Evolutionary conservation across 2,113 vertebrate species (phyloP), one percentile per base, ranked within the genome.

Genomic region (Eira barbara): DNA sequence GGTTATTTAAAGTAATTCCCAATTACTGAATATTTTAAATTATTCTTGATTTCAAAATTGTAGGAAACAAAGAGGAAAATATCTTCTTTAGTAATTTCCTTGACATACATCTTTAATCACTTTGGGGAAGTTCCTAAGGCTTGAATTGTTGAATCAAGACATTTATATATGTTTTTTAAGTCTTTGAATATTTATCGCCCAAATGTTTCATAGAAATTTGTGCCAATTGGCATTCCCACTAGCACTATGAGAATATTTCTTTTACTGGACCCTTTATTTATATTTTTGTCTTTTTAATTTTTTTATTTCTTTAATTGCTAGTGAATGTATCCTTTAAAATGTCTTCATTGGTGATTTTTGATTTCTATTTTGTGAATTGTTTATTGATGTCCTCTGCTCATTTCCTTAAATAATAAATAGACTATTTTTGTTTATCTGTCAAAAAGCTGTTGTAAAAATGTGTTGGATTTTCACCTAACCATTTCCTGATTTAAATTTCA

Each of bases 41-140:
- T 94, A 67, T 92, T 88, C 29, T 83, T 78, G 18, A 97, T 91
- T 96, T 96, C 21, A 92, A 52, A 95, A 52, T 93, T 93, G 87
- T 13, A 42, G 23, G 93, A 92, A 78, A 57, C 34, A 86, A 69
- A 87, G 59, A 57, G 14, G 2, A 74, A 92, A 82, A 87, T 93
- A 81, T 6, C 21, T 1, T 87, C 14, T 92, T 42, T 17, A 71
- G 0, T 94, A 84, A 85, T 94, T 91, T 91, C 39, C 84, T 95
- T 52, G 47, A 15, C 15, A n/a, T 89, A 76, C 0, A 61, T 88
- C 81, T 83, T 52, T 91, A 76, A 78, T 88, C 55, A 31, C 89
- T 89, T 79, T 88, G 14, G 36, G 34, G 78, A 59, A 42, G 17
- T 69, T 94, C 31, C 76, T 80, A 45, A 25, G 73, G 78, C 39